phyloP scores from a whole-genome alignment of 1,140 invertebrate genomes.

The Ostrea edulis region DNA sequence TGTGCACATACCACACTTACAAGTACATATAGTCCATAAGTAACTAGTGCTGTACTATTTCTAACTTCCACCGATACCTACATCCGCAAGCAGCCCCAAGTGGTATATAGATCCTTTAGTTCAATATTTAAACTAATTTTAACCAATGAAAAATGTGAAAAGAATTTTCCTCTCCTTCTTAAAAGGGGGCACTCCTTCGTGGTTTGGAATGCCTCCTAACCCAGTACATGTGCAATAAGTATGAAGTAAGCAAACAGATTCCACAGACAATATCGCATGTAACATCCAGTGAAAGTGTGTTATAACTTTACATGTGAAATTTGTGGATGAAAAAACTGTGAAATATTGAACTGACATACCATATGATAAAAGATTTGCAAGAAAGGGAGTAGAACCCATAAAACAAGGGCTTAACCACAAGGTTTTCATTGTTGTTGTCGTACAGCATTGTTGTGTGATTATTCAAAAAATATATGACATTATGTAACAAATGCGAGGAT shows the following conservation, averaged over 20 bases:
- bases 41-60: not conserved
- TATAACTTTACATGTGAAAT: not conserved
- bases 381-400: not conserved
- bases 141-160: constrained; percentile 32
- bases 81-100: constrained; percentile 2
- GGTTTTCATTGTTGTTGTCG: not conserved
- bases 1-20: not conserved
- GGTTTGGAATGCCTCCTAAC: constrained; percentile 10
- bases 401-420: not conserved
- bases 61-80: not conserved
- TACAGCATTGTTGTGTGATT: not conserved
- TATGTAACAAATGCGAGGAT: not conserved
- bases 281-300: not conserved
- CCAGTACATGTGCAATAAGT: constrained; percentile 18
- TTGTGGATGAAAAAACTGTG: not conserved
- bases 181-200: constrained; percentile 23
- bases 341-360: not conserved
- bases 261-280: not conserved
- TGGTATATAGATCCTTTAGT: not conserved
- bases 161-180: constrained; percentile 16
- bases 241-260: not conserved
- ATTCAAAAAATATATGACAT: not conserved
- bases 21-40: not conserved
- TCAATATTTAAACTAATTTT: constrained; percentile 14
- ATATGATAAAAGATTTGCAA: not conserved